Evolutionary conservation across 2,888 invertebrate genomes (phyloP).

Genomic region (Brachynemurus nebulosus): DNA sequence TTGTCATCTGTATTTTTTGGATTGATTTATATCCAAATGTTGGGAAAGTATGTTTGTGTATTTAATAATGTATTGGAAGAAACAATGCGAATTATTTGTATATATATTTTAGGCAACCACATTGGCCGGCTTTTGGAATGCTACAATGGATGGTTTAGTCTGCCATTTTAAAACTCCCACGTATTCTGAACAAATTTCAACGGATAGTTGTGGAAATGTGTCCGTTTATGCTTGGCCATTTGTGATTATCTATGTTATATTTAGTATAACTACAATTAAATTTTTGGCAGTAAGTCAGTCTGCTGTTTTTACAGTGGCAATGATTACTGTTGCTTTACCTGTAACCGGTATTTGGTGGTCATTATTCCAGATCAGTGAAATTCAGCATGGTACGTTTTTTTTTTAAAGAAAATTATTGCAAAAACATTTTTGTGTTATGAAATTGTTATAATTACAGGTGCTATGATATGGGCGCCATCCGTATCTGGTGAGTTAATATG

Average conservation of each 20-base stretch:
- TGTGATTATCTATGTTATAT: conserved; percentile 33
- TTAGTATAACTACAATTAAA: conserved; percentile 34
- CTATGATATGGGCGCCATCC: conserved; percentile 39
- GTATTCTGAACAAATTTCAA: background rate
- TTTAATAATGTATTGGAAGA: background rate
- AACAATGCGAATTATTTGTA: conserved; percentile 1
- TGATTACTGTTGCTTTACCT: conserved; percentile 37
- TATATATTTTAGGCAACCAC: conserved; percentile 21
- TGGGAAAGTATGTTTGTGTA: conserved; percentile 31
- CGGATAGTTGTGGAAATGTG: conserved; percentile 1
- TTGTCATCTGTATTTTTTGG: conserved; percentile 34
- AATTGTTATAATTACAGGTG: conserved; percentile 25
- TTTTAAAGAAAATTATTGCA: background rate
- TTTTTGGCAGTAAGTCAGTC: conserved; percentile 40
- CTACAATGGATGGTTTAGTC: conserved; percentile 26
- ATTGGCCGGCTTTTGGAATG: conserved; percentile 26
- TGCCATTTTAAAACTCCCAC: conserved; percentile 27
- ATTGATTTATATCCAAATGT: conserved; percentile 37
- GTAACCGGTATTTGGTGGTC: conserved; percentile 44
- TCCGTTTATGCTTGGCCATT: conserved; percentile 35
- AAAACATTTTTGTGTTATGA: background rate
- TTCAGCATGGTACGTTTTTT: conserved; percentile 28
- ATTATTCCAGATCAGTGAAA: conserved; percentile 34
- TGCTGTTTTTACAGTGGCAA: conserved; percentile 40
- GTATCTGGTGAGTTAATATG: conserved; percentile 46